Conservation (phyloP, 2,113 vertebrate species). For the Vireo altiloquus region DNA sequence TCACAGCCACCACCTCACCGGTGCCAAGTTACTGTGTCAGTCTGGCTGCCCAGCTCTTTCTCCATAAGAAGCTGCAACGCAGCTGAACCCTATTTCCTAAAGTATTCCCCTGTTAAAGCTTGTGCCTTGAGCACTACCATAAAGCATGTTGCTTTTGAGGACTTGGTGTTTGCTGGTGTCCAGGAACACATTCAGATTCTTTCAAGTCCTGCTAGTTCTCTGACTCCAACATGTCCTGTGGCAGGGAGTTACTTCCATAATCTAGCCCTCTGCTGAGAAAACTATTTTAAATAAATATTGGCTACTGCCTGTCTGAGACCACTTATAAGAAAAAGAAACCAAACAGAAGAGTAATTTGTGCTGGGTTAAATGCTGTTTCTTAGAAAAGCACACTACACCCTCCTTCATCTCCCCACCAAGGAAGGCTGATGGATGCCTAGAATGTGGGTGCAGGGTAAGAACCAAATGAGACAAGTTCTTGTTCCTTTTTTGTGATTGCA, state of each 20-base stretch:
- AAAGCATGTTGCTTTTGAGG: neutral
- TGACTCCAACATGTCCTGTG: accelerated
- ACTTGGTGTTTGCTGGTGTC: neutral
- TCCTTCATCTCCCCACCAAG: neutral
- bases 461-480: neutral
- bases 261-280: neutral
- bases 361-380: neutral
- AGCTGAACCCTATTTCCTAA: neutral
- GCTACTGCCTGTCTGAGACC: neutral
- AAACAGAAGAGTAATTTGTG: neutral
- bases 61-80: neutral
- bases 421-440: neutral
- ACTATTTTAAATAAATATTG: neutral
- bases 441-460: neutral
- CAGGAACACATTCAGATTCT: neutral
- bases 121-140: neutral
- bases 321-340: neutral
- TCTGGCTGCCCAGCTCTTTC: neutral
- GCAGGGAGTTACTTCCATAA: neutral
- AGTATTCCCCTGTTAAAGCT: neutral
- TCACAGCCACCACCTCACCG: neutral
- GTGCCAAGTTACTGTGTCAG: neutral
- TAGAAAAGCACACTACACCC: neutral
- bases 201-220: neutral
- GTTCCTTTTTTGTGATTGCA: neutral